Percentiles rank a stretch among this genome's conserved stretches.
Evolutionary conservation across 2,797 vertebrate species (phyloP).

Genomic region (Huso huso): DNA sequence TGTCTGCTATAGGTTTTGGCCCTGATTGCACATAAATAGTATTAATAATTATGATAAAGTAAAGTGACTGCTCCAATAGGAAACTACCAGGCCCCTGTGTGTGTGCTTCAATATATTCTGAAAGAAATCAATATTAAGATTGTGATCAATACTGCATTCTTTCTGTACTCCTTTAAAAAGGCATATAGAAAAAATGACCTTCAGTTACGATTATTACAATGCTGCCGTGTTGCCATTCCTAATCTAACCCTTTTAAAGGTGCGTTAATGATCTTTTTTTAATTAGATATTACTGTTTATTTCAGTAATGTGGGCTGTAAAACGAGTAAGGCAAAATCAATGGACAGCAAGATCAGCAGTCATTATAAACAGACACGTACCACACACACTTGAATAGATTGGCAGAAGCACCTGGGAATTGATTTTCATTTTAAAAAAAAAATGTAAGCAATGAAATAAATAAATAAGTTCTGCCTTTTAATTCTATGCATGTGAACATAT

Average conservation of each 20-base stretch:
- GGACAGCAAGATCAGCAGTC: slow-evolving; percentile 25
- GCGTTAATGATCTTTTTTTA: slow-evolving; percentile 30
- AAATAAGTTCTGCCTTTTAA: background rate
- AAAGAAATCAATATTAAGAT: slow-evolving; percentile 54
- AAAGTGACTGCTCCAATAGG: slow-evolving; percentile 20
- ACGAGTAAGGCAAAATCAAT: slow-evolving; percentile 44
- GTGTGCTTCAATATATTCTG: slow-evolving; percentile 33
- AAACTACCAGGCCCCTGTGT: slow-evolving; percentile 23
- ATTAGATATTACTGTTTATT: slow-evolving; percentile 36
- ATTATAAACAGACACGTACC: slow-evolving; percentile 30
- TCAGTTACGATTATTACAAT: slow-evolving; percentile 36
- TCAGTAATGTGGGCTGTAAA: slow-evolving; percentile 28
- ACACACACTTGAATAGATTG: slow-evolving; percentile 18
- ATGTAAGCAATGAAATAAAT: background rate
- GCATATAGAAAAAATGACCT: slow-evolving; percentile 42
- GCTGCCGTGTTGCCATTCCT: slow-evolving; percentile 31
- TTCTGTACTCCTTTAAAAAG: slow-evolving; percentile 39
- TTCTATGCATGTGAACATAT: too few species aligned
- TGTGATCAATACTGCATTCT: slow-evolving; percentile 42
- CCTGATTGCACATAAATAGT: slow-evolving; percentile 43
- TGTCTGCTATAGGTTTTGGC: slow-evolving; percentile 32
- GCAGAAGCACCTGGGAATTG: slow-evolving; percentile 21
- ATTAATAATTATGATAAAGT: slow-evolving; percentile 33
- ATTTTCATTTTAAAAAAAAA: background rate
- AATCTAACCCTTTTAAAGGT: slow-evolving; percentile 28